Evolutionary conservation across 2,888 invertebrate genomes (phyloP).

Genomic region (Drosophila robusta): DNA sequence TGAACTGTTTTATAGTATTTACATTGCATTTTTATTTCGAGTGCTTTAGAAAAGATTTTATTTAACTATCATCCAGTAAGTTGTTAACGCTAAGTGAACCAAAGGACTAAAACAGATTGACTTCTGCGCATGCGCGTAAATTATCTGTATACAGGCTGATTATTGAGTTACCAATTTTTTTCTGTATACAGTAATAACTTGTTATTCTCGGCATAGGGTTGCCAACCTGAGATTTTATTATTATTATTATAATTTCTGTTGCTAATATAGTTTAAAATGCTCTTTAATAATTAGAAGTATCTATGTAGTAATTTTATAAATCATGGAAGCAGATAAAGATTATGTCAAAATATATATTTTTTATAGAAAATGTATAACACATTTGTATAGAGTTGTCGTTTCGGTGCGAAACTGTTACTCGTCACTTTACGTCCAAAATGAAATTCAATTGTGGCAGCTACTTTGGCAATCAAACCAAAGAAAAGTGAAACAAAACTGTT

Average conservation of each 20-base stretch:
- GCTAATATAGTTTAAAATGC: not conserved
- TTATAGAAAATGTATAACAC: too few relatives aligned
- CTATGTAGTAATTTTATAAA: too few relatives aligned
- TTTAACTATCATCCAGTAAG: constrained; percentile 64
- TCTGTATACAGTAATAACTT: constrained; percentile 67
- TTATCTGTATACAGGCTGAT: constrained; percentile 75
- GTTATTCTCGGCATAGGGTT: constrained; percentile 56
- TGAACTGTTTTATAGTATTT: constrained; percentile 54
- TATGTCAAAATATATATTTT: too few relatives aligned
- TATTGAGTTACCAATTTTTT: constrained; percentile 74
- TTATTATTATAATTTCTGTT: not conserved
- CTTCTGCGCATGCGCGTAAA: constrained; percentile 71
- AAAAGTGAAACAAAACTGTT: too few relatives aligned
- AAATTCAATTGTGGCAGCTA: too few relatives aligned
- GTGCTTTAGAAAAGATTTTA: constrained; percentile 45
- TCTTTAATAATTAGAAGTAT: not conserved
- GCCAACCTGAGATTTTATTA: constrained; percentile 36
- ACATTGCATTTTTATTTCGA: constrained; percentile 43
- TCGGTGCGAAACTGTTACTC: too few relatives aligned
- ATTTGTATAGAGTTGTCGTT: too few relatives aligned
- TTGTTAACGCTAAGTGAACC: constrained; percentile 69
- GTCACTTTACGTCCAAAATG: too few relatives aligned
- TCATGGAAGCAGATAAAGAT: too few relatives aligned
- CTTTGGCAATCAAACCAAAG: too few relatives aligned
- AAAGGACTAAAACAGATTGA: constrained; percentile 66